A percentile compares a stretch with the other conserved stretches of the same genome.
Evolutionary conservation across 2,888 invertebrate genomes (phyloP).

Genomic region (Melanchra persicariae): DNA sequence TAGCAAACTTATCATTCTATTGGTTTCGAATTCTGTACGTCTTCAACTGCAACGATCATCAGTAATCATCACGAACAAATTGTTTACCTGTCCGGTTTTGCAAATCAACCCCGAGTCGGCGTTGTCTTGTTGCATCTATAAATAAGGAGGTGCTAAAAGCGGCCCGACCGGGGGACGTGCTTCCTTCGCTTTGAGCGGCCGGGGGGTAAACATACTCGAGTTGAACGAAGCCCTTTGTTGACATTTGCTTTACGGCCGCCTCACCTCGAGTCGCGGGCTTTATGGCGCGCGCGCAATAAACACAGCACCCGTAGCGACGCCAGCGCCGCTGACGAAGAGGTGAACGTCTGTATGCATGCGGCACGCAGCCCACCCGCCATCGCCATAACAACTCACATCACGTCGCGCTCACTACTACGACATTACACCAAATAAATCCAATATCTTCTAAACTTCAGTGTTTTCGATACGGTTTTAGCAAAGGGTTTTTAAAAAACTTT

Average conservation of each 20-base stretch:
- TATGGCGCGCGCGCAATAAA: slow-evolving; percentile 81
- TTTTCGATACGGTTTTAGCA: neutral
- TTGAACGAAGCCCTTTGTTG: slow-evolving; percentile 87
- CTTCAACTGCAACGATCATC: slow-evolving; percentile 68
- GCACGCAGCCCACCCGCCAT: slow-evolving; percentile 55
- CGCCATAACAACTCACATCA: slow-evolving; percentile 52
- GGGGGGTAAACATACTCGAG: slow-evolving; percentile 87
- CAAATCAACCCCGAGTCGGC: slow-evolving; percentile 84
- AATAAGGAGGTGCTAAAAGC: slow-evolving; percentile 91
- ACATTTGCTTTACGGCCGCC: slow-evolving; percentile 86
- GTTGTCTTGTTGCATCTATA: slow-evolving; percentile 87
- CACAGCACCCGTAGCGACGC: slow-evolving; percentile 70
- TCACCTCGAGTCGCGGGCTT: slow-evolving; percentile 78
- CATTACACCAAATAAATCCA: slow-evolving; percentile 25
- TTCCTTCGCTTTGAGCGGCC: slow-evolving; percentile 89
- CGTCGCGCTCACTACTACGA: slow-evolving; percentile 40
- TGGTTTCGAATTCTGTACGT: neutral
- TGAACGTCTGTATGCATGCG: slow-evolving; percentile 66
- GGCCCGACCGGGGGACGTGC: slow-evolving; percentile 87
- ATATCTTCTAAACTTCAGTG: neutral
- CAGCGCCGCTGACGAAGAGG: slow-evolving; percentile 66
- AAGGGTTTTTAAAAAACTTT: neutral
- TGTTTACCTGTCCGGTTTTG: slow-evolving; percentile 86
- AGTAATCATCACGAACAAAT: slow-evolving; percentile 69
- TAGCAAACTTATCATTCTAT: slow-evolving; percentile 34